A percentile compares a stretch with the other conserved stretches of the same genome.
These are phyloP conservation scores for Micromys minutus DNA, from an alignment of 2,113 vertebrate species.

Conservation along the genomic window DNA sequence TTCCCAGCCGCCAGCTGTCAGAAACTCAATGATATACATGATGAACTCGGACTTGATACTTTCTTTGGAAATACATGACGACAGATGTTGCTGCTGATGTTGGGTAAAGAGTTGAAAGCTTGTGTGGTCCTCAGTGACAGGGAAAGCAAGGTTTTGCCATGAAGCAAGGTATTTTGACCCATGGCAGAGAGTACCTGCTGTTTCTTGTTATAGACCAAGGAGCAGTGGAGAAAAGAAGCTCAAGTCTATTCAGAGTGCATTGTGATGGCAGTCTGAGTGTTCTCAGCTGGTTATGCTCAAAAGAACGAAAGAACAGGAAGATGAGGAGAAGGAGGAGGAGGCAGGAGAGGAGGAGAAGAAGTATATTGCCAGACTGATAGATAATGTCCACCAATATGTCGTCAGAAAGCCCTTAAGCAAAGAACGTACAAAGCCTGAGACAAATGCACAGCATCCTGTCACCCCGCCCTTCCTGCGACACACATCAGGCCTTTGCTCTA, in stretches of 20 bases:
- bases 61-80: too few species aligned
- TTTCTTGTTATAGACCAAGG: background rate
- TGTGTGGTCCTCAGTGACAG: background rate
- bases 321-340: background rate
- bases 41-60: background rate
- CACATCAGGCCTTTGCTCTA: background rate
- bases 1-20: background rate
- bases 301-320: background rate
- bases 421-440: background rate
- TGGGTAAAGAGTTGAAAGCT: background rate
- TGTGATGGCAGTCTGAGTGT: background rate
- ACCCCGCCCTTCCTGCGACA: background rate
- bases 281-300: background rate
- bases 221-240: background rate
- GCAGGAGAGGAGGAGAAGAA: background rate
- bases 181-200: background rate
- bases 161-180: background rate
- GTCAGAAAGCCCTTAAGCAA: background rate
- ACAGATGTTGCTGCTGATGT: background rate
- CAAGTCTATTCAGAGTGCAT: too few species aligned
- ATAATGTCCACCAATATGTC: background rate
- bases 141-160: background rate
- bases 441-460: background rate
- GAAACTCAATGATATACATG: background rate
- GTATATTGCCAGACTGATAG: background rate